Conservation (phyloP, 1,140 invertebrate species). For the Cepaea nemoralis region DNA sequence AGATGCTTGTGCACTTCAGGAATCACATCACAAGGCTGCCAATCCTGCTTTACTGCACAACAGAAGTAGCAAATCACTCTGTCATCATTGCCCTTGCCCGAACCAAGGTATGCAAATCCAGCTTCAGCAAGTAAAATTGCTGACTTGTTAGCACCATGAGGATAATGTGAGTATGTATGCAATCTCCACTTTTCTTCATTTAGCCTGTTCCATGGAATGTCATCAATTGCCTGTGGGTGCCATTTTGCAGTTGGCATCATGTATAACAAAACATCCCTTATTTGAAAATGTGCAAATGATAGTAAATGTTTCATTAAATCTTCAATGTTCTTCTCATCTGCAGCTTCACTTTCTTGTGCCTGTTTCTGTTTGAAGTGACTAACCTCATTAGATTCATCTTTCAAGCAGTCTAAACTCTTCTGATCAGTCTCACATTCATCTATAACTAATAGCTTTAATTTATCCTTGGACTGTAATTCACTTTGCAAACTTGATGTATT, state of each 20-base stretch:
- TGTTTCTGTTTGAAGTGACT: no score
- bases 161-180: constrained; percentile 9
- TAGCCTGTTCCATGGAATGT: constrained; percentile 6
- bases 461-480: no score
- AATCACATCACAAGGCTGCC: constrained; percentile 44
- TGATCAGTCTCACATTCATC: no score
- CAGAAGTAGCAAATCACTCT: constrained; percentile 52
- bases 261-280: not conserved
- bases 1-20: constrained; percentile 41
- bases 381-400: no score
- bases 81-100: constrained; percentile 26
- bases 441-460: no score
- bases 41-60: constrained; percentile 38
- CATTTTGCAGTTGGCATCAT: no score
- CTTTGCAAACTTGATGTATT: no score
- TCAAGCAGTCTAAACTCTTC: no score
- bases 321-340: not conserved
- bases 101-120: constrained; percentile 51
- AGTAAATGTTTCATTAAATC: not conserved
- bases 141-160: constrained; percentile 8
- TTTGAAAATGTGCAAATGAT: not conserved
- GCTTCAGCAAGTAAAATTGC: constrained; percentile 84
- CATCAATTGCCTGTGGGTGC: not conserved
- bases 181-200: constrained; percentile 21
- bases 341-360: not conserved